Evolutionary conservation across 2,113 vertebrate species (phyloP), one percentile per base, ranked within the genome.

Genomic region (Marmota flaviventris): DNA sequence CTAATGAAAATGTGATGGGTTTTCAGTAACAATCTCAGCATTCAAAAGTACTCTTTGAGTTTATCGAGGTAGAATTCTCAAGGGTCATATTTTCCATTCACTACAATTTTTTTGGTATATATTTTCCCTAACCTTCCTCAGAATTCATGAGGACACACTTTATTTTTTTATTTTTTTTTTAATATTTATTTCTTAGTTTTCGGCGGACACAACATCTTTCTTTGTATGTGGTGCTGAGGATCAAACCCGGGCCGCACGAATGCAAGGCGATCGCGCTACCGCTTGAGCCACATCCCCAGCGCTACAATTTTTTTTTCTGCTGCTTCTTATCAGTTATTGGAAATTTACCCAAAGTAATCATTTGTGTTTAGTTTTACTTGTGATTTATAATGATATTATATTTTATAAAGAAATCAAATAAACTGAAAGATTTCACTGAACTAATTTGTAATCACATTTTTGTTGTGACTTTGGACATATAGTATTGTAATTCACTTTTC

Each of bases 341-440:
- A 51, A 93, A 94, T 92, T 89, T 92, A 92, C 34, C 45, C 81
- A 88, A 51, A 92, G 25, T 89, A 87, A 91, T 82, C 61, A 20
- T 95, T 97, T 83, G 45, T 77, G 18, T 89, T 81, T 77, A 84
- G 56, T 95, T 63, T 97, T 95, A 56, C 18, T 85, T 96, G 87
- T 83, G 58, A 93, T 83, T 87, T 93, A 85, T 56, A 89, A 90
- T 75, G 53, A 82, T 37, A 87, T 48, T n/a, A 45, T 70, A 94
- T 88, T 90, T 94, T 14, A 87, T 82, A 45, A 85, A 93, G 73
- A 87, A 95, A 76, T 69, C 85, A 92, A 77, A 85, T 85, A 93
- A 77, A 91, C 73, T 82, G 32, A 90, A 93, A 81, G 61, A 42
- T 76, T 53, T 65, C 45, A 69, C 78, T 65, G 48, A 94, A 82